A percentile compares a stretch with the other conserved stretches of the same genome.
phyloP scores from a whole-genome alignment of 2,797 vertebrate species.

The Potorous gilbertii region DNA sequence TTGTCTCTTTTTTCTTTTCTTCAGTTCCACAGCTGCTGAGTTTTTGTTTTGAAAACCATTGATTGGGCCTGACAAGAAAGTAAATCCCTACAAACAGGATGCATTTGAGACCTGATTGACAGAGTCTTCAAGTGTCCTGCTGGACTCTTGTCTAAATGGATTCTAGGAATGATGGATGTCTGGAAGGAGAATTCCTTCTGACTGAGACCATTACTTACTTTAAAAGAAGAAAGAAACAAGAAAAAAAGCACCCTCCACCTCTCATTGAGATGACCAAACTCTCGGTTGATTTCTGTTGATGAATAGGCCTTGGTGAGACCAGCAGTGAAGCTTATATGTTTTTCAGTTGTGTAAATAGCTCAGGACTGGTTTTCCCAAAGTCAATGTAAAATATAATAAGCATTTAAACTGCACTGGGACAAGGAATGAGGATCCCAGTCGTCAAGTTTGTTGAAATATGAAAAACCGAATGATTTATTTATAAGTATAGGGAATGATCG shows the following conservation, averaged over 20 bases:
- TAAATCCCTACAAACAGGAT: conserved; percentile 78
- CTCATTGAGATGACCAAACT: conserved; percentile 41
- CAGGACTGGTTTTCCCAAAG: conserved; percentile 36
- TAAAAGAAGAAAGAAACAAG: conserved; percentile 40
- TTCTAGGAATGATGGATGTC: conserved; percentile 77
- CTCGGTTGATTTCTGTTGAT: conserved; percentile 51
- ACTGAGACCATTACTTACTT: conserved; percentile 57
- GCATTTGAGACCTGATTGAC: conserved; percentile 80
- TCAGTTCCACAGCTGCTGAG: conserved; percentile 45
- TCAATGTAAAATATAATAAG: conserved; percentile 43
- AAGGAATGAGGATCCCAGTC: conserved; percentile 50
- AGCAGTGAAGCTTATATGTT: neutral
- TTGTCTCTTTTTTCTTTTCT: conserved; percentile 17
- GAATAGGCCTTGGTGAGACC: conserved; percentile 49
- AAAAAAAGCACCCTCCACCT: conserved; percentile 50
- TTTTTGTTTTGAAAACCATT: conserved; percentile 79
- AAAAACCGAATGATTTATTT: conserved; percentile 68
- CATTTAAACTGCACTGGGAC: conserved; percentile 32
- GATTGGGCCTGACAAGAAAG: conserved; percentile 83
- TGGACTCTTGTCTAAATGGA: conserved; percentile 75
- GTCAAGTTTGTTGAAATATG: conserved; percentile 65
- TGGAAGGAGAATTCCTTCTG: conserved; percentile 70
- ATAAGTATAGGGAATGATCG: conserved; percentile 19
- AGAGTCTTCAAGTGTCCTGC: conserved; percentile 75
- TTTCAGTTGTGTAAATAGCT: conserved; percentile 57